Evolutionary conservation across 2,888 invertebrate genomes (phyloP), one percentile per base, ranked within the genome.

Genomic region (Xanthia togata): DNA sequence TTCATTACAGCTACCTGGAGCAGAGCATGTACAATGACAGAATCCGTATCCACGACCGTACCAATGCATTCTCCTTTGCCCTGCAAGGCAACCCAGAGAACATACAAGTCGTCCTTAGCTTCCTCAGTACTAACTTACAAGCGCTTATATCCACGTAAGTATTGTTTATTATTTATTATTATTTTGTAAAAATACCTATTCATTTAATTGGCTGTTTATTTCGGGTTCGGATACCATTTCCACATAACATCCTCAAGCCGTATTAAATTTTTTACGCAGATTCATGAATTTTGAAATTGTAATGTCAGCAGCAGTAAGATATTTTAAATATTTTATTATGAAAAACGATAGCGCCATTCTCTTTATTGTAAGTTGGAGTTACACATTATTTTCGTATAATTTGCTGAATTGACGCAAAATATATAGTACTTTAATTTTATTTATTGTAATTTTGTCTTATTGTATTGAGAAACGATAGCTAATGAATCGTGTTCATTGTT

Each of bases 81-180:
- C 96, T 97, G 41, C 95, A 95, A 68, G 97, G 97, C 75, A 97
- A 97, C 90, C 92, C 90, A 14, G 96, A 97, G 86, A 97, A 97
- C 83, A 90, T 97, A 17, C 91, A 93, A 0, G 90, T 94, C 2
- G 97, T 97, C 0, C 95, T 97, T 5, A 89, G 96, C 20, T 97
- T 97, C 92, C 91, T 97, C 0, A 94, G 91, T 57, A 20, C 79
- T 0, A 92, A 95, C 85, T 92, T 89, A 65, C 73, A 55, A 0
- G 78, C 67, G 2, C 95, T 96, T n/a, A 91, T 92, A 55, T 72
- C 82, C 3, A 85, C 83, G 96, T 96, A 89, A 92, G 94, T 79
- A 68, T 55, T 55, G 8, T 47, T 31, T 57, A 2, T 26, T 57
- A 26, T 50, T 55, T 55, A 5, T 55, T 11, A n/a, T n/a, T 53